phyloP scores from a whole-genome alignment of 2,113 vertebrate species.

The Aptenodytes forsteri region DNA sequence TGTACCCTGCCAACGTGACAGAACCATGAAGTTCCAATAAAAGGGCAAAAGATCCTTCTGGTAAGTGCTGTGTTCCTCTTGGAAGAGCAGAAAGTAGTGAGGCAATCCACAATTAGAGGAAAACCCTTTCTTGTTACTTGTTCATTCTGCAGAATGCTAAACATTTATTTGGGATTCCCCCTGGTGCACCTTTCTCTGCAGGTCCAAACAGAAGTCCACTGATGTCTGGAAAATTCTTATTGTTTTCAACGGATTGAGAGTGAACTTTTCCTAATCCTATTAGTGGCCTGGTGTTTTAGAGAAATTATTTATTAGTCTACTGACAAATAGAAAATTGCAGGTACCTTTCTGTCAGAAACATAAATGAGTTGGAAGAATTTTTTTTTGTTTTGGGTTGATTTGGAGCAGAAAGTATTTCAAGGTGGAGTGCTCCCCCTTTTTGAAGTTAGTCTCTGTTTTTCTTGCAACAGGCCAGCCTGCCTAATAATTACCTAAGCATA shows the following conservation, averaged over 20 bases:
- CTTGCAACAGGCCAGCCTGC: background rate
- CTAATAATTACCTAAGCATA: background rate
- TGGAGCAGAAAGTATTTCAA: background rate
- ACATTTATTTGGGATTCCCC: background rate
- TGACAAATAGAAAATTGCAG: background rate
- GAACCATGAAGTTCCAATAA: background rate
- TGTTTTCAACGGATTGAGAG: background rate
- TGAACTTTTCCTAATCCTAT: background rate
- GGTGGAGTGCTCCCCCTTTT: background rate
- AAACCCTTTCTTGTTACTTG: background rate
- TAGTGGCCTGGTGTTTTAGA: background rate
- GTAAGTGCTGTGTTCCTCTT: background rate
- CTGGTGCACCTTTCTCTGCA: accelerated
- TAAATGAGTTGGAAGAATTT: background rate
- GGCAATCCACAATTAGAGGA: background rate
- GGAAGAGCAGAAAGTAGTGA: background rate
- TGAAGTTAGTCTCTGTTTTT: background rate
- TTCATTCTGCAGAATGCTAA: background rate
- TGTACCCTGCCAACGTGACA: background rate
- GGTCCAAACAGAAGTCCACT: background rate
- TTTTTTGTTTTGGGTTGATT: background rate
- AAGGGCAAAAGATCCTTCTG: background rate
- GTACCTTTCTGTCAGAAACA: background rate
- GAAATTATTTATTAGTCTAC: background rate
- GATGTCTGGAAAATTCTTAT: background rate